phyloP scores from a whole-genome alignment of 2,888 invertebrate genomes.

The Melipona bicolor region DNA sequence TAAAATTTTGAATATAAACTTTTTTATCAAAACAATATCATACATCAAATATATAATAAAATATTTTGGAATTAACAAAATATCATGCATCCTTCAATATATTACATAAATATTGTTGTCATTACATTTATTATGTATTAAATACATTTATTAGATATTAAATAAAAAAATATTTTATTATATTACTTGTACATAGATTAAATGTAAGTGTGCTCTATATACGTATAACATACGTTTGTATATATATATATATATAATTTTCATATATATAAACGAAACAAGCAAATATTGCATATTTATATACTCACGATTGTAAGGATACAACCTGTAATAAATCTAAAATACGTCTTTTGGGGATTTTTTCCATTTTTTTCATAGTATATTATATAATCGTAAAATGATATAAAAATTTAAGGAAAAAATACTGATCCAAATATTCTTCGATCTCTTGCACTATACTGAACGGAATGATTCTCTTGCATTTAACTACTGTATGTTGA shows the following conservation, averaged over 20 bases:
- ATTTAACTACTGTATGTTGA: slow-evolving; percentile 17
- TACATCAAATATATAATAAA: too few relatives aligned
- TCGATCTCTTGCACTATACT: slow-evolving; percentile 16
- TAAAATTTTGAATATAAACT: background rate
- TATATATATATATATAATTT: background rate
- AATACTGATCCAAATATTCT: background rate
- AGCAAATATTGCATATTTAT: slow-evolving; percentile 22
- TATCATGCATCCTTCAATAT: background rate
- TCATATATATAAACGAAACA: too few relatives aligned
- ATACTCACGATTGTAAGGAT: slow-evolving; percentile 88
- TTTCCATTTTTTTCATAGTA: slow-evolving; percentile 78
- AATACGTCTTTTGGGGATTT: slow-evolving; percentile 86
- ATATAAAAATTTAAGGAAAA: background rate
- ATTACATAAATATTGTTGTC: background rate
- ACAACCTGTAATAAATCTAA: slow-evolving; percentile 88
- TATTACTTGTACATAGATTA: background rate
- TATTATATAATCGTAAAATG: background rate
- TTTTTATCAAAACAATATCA: background rate
- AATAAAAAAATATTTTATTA: background rate
- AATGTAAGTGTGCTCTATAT: background rate
- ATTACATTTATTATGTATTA: background rate
- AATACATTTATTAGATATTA: background rate
- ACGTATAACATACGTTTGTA: background rate
- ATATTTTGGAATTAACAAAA: background rate
- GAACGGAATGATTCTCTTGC: slow-evolving; percentile 22